Conservation (phyloP, 2,113 vertebrate genomes). For the Anolis carolinensis region DNA sequence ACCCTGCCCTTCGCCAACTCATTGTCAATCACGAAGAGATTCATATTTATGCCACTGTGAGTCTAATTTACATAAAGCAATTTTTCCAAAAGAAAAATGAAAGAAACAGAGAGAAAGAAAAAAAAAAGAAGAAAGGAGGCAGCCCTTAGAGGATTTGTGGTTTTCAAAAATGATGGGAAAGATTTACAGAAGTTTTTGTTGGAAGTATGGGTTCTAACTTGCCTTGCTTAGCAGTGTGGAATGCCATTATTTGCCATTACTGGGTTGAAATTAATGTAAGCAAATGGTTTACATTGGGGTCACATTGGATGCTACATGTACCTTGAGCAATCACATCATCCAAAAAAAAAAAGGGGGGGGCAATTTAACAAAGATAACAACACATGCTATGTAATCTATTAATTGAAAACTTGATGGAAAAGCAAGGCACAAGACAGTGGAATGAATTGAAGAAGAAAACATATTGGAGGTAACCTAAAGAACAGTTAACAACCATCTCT, state of each 20-base stretch:
- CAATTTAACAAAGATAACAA: too few relatives aligned
- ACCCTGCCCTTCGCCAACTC: constrained; percentile 60
- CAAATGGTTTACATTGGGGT: neutral
- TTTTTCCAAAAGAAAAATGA: constrained; percentile 12
- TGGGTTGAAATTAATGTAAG: neutral
- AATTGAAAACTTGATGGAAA: neutral
- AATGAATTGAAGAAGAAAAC: too few relatives aligned
- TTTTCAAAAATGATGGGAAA: neutral
- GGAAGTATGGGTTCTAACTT: neutral
- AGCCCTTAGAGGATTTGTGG: neutral
- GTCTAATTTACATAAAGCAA: constrained; percentile 16
- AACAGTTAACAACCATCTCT: too few relatives aligned
- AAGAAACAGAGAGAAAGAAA: too few relatives aligned
- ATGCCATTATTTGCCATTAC: neutral
- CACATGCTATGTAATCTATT: too few relatives aligned
- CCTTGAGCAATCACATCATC: neutral
- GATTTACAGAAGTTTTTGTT: neutral
- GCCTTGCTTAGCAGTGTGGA: neutral
- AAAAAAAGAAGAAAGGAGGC: neutral
- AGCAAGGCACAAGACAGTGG: neutral
- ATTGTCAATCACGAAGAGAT: constrained; percentile 58
- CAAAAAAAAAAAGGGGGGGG: neutral
- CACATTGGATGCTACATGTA: neutral
- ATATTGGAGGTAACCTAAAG: too few relatives aligned
- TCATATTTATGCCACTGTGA: constrained; percentile 36